A percentile compares a stretch with the other conserved stretches of the same genome.
Evolutionary conservation across 1,140 invertebrate genomes (phyloP).

Genomic region (Drosophila teissieri): DNA sequence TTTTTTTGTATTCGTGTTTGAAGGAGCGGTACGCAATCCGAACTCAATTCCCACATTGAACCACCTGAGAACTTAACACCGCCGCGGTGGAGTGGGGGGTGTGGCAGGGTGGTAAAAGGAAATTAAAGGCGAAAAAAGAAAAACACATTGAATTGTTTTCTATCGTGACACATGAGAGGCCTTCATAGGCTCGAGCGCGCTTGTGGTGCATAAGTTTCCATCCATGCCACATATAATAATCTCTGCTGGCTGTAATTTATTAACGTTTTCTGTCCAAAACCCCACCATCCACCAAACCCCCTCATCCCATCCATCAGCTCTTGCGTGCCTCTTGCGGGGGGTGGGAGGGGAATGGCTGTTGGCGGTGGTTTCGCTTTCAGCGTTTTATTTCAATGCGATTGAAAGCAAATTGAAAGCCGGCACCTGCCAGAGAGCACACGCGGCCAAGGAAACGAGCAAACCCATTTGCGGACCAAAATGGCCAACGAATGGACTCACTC

Average conservation of each 20-base stretch:
- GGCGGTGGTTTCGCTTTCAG: constrained; percentile 65
- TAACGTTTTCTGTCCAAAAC: constrained; percentile 28
- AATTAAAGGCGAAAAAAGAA: constrained; percentile 25
- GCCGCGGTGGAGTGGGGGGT: neutral
- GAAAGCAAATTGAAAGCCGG: constrained; percentile 64
- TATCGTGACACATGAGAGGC: constrained; percentile 67
- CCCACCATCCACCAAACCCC: no score
- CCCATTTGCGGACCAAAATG: constrained; percentile 14
- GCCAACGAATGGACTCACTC: neutral
- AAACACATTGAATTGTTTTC: constrained; percentile 49
- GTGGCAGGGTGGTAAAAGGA: neutral
- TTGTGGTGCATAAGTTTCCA: constrained; percentile 56
- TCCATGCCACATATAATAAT: constrained; percentile 56
- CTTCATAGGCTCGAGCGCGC: constrained; percentile 28
- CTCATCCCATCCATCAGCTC: neutral
- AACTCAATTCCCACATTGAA: constrained; percentile 33
- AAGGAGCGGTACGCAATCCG: constrained; percentile 13
- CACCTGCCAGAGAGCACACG: constrained; percentile 42
- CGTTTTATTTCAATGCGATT: constrained; percentile 66
- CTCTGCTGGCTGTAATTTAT: constrained; percentile 60
- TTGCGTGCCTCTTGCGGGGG: constrained; percentile 39
- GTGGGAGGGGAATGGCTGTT: constrained; percentile 5
- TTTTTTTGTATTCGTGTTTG: neutral
- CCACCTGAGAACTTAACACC: constrained; percentile 36
- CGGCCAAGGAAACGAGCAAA: constrained; percentile 17